Conservation (phyloP, 2,797 vertebrate species). For the Helostoma temminkii region DNA sequence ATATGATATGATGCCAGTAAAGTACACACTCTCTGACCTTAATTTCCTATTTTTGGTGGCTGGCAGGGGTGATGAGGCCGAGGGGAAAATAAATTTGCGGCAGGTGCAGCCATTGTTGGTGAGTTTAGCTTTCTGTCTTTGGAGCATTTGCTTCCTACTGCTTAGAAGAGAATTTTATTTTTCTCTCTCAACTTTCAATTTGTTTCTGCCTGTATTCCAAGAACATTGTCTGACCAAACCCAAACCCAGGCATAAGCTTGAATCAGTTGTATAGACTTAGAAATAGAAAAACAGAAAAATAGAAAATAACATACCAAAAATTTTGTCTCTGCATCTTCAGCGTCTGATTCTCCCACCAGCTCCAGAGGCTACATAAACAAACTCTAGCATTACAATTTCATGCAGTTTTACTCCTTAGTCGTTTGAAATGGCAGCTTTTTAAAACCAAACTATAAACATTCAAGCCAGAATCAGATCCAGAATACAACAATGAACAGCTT, state of each 20-base stretch:
- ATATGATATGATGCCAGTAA: constrained; percentile 41
- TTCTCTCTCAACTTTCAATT: constrained; percentile 69
- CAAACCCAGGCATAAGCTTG: constrained; percentile 27
- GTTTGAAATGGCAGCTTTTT: too few species aligned
- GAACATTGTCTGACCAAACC: constrained; percentile 52
- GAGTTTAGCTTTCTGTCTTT: constrained; percentile 61
- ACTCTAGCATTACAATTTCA: too few species aligned
- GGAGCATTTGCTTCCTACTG: constrained; percentile 66
- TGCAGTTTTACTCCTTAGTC: too few species aligned
- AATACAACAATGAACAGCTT: too few species aligned
- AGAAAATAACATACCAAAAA: constrained; percentile 16
- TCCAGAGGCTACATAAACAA: too few species aligned
- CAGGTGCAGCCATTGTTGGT: constrained; percentile 72
- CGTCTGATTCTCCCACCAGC: not conserved
- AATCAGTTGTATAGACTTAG: constrained; percentile 20
- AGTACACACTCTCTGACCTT: constrained; percentile 54
- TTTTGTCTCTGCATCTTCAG: not conserved
- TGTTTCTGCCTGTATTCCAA: constrained; percentile 57
- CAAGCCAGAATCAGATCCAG: too few species aligned
- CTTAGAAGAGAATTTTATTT: constrained; percentile 62
- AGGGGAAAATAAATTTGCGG: constrained; percentile 61
- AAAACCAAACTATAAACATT: too few species aligned
- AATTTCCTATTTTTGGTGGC: constrained; percentile 63
- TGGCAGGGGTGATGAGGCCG: constrained; percentile 50
- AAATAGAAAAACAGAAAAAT: too few species aligned